Evolutionary conservation across 2,113 vertebrate species (phyloP), one percentile per base, ranked within the genome.

Genomic region (Phodopus roborovskii): DNA sequence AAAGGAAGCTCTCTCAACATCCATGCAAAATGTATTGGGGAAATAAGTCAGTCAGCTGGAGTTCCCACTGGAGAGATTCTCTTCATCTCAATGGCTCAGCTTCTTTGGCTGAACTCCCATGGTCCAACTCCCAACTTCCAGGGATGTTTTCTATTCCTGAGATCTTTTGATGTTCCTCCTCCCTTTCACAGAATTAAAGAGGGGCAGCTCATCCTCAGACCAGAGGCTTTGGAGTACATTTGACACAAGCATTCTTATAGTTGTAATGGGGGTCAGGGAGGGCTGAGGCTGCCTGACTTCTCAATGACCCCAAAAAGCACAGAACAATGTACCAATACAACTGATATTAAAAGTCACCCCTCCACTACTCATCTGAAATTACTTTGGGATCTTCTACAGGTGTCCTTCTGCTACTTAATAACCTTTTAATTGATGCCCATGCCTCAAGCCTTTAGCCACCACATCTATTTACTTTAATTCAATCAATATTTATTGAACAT

Each of bases 381-480:
- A 28, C 24, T 88, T 70, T 90, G 68, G 58, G 1, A n/a, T 62
- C 33, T 92, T 95, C 36, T 62, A 12, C 33, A 45, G 6, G 39
- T 90, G 60, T 12, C 7, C 60, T 33, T 82, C 79, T 82, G 53
- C n/a, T 11, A 10, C 28, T 30, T 16, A 58, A 90, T 16, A 45
- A 73, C n/a, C 26, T 62, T 79, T 26, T 68, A 82, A 86, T 68
- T 94, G 84, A 79, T 71, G 50, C 13, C 28, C n/a, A 16, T 10
- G 39, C 68, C 68, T 95, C 8, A 50, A 73, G 73, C 50, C 45
- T 89, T 62, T 36, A 78, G 48, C 13, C 74, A 70, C 73, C 17
- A 79, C 56, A 93, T 70, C n/a, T 33, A 85, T 92, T 93, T 33
- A 33, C 24, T 78, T 58, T 60, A 88, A 92, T 83, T 82, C 11